Evolutionary conservation across 2,888 invertebrate species (phyloP), one percentile per base, ranked within the genome.

Genomic region (Tetragonula carbonaria): DNA sequence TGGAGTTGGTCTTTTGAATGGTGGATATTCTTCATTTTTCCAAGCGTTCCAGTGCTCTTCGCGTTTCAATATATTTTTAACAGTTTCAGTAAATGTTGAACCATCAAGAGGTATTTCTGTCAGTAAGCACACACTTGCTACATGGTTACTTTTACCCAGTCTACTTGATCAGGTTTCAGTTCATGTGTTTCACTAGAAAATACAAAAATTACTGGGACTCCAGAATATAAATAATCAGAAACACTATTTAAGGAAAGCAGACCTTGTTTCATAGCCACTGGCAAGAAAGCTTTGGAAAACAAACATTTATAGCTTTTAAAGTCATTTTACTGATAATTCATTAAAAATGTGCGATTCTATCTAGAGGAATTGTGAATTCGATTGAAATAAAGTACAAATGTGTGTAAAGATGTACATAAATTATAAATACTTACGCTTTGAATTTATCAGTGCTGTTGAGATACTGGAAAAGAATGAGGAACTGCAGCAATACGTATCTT

Each of bases 41-140:
- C 99, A 99, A 81, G 96, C 96, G 94, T 98, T 99, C 99, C 99
- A 99, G 94, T 98, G 97, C 93, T n/a, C 98, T 93, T 99, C 99
- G 65, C 99, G 95, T 91, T 96, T 96, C n/a, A 99, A 95, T 93
- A 98, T 97, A 91, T 97, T 97, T 92, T 97, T 97, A 1, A 99
- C 98, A 82, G 97, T 97, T 91, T 97, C 96, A 0, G 98, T 97
- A 95, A 99, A 99, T 70, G 95, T 95, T 82, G 96, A 96, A 0
- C 99, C 99, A 94, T 98, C 97, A 0, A 99, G 98, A 14, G 99
- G 98, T 0, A 99, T 99, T 94, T 99, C 99, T 57, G 96, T 96
- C 4, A 99, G 95, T 71, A 99, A 95, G 74, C 95, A 93, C 97
- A 98, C 0, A 99, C 96, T 91, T 96, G 96, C 0, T 97, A 96